Evolutionary conservation across 2,113 vertebrate species (phyloP).

Genomic region (Pionites leucogaster): DNA sequence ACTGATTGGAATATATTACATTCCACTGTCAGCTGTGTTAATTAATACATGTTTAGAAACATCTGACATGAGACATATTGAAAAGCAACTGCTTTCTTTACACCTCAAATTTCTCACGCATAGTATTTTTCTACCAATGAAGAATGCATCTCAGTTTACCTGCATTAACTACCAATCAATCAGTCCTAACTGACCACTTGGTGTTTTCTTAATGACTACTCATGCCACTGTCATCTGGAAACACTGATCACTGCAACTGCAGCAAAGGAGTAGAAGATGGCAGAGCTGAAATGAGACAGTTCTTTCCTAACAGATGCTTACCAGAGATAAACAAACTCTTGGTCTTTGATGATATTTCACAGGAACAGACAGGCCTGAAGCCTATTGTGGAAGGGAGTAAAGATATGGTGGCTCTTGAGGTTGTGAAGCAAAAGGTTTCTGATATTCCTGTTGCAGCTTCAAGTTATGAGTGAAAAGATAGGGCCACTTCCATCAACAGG

Average conservation of each 20-base stretch:
- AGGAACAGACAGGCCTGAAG: neutral
- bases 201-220: neutral
- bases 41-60: neutral
- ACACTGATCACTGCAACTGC: neutral
- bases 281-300: neutral
- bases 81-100: neutral
- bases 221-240: neutral
- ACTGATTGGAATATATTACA: neutral
- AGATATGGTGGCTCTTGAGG: neutral
- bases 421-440: neutral
- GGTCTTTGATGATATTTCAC: neutral
- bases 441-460: neutral
- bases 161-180: neutral
- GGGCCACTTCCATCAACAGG: neutral
- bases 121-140: neutral
- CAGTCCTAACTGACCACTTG: neutral
- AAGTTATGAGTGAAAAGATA: neutral
- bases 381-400: neutral
- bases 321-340: neutral
- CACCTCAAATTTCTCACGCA: neutral
- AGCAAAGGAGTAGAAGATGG: neutral
- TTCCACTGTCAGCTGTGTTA: neutral
- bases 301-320: neutral
- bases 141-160: neutral
- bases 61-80: neutral